Conservation (phyloP, 2,888 invertebrate species). For the Agrotis clavis region DNA sequence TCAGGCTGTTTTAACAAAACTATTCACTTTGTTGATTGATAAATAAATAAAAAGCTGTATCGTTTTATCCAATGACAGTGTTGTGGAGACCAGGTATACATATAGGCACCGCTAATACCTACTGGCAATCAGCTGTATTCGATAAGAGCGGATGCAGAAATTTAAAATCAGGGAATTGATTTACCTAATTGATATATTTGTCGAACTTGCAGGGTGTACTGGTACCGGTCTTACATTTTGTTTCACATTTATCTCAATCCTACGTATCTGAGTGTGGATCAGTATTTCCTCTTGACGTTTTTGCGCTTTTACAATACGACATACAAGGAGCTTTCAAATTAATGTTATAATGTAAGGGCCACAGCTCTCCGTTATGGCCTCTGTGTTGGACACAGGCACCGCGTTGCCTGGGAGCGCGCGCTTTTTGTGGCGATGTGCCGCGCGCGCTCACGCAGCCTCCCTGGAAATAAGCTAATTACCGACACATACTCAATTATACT, state of each 20-base stretch:
- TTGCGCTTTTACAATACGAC: background rate
- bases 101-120: background rate
- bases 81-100: background rate
- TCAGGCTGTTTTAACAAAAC: background rate
- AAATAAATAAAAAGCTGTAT: too few relatives aligned
- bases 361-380: background rate
- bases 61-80: background rate
- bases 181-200: background rate
- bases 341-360: slow-evolving; percentile 23
- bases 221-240: background rate
- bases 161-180: background rate
- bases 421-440: slow-evolving; percentile 60
- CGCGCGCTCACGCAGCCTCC: slow-evolving; percentile 46
- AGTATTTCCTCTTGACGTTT: background rate
- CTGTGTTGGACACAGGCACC: background rate
- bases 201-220: background rate
- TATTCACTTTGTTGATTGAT: background rate
- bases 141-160: too few relatives aligned
- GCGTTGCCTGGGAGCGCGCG: slow-evolving; percentile 56
- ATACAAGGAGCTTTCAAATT: slow-evolving; percentile 19
- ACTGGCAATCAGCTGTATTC: background rate
- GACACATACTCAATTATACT: slow-evolving; percentile 69
- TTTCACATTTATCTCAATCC: background rate
- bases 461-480: slow-evolving; percentile 69
- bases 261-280: background rate